Conservation (phyloP, 1,140 invertebrate species). For the Cardiocondyla obscurior region DNA sequence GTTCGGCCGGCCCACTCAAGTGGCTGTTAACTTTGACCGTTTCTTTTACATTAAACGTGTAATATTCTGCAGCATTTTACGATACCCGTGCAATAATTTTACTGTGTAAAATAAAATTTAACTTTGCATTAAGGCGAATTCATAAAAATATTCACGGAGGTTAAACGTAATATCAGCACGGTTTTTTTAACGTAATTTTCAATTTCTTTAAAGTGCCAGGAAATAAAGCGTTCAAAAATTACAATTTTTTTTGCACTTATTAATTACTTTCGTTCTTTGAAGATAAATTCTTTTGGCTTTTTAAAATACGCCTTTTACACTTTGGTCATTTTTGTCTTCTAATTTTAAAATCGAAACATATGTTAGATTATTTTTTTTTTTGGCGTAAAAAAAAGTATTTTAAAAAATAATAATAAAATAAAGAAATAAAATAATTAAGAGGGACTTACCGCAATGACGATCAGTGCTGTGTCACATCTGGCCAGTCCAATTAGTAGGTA, state of each 20-base stretch:
- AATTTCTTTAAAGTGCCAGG: background rate
- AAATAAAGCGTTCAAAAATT: background rate
- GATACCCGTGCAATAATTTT: conserved; percentile 6
- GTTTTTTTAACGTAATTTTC: background rate
- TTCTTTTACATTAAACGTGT: conserved; percentile 5
- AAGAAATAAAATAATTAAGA: no score
- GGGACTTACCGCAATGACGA: conserved; percentile 88
- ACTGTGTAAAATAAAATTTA: background rate
- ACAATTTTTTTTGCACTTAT: background rate
- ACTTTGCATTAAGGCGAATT: background rate
- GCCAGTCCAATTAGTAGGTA: conserved; percentile 95
- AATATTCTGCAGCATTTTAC: background rate
- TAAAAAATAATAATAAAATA: no score
- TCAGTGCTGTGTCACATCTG: conserved; percentile 94
- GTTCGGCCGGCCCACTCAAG: background rate
- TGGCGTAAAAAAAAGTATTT: background rate
- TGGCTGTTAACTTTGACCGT: conserved; percentile 14
- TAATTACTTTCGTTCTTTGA: background rate
- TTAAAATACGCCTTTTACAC: background rate
- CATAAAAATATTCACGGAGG: background rate
- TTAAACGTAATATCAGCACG: background rate
- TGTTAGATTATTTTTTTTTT: background rate
- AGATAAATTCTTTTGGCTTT: background rate
- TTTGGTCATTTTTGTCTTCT: background rate
- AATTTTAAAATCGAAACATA: background rate